Evolutionary conservation across 2,888 invertebrate genomes (phyloP), one percentile per base, ranked within the genome.

Genomic region (Pachliopta kotzebuea): DNA sequence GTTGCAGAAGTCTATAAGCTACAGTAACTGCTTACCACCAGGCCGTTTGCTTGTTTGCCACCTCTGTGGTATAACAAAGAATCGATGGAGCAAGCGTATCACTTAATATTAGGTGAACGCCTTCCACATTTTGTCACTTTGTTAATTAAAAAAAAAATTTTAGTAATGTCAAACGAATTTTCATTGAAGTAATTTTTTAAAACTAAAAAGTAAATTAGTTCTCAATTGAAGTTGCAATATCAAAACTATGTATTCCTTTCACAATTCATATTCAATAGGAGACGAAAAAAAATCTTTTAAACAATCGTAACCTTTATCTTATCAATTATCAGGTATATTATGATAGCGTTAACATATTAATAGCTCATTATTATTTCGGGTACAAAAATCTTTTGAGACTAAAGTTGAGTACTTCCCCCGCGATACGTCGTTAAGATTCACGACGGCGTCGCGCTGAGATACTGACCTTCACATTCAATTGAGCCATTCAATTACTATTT

Each of bases 251-350:
- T 3, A 4, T 4, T 6, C n/a, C 18, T n/a, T 45, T 45, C 6
- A 45, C n/a, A n/a, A 45, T n/a, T 42, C 6, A 14, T 4, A 42
- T 42, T 18, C 4, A 42, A 9, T 14, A 17, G 0, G 18, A 42
- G 4, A 45, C 18, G 7, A 4, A 45, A n/a, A n/a, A n/a, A 45
- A 45, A n/a, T 23, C 7, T 62, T 21, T 56, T 56, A 21, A 50
- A 18, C 17, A 18, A 66, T 37, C 59, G 58, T 55, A 42, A 59
- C 21, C 4, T 37, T 26, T 52, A 63, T 58, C 57, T 63, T 58
- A 63, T 59, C 63, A 21, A 9, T 57, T 62, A 63, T 63, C 60
- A 21, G 31, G 21, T 52, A 59, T 55, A 60, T 60, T 31, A 60
- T 56, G 56, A 65, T 59, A 52, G n/a, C 50, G 49, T 56, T 56